Evolutionary conservation across 1,140 invertebrate species (phyloP).

Genomic region (Proales similis): DNA sequence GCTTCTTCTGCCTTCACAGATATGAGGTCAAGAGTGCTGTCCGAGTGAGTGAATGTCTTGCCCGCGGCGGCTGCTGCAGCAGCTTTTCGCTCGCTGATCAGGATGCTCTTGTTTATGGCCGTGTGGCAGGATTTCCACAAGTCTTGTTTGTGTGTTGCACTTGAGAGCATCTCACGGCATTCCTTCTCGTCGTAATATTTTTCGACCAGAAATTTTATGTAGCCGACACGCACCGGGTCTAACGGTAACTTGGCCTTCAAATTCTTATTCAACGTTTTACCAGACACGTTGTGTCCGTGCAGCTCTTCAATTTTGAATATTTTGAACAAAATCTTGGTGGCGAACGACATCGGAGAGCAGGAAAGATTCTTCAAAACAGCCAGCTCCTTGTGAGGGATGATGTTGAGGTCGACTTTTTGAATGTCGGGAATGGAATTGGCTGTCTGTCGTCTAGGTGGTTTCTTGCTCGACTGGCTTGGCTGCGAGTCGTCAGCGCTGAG

Average conservation of each 20-base stretch:
- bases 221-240: slow-evolving; percentile 25
- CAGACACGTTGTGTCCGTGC: slow-evolving; percentile 35
- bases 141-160: slow-evolving; percentile 32
- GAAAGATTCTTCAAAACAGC: slow-evolving; percentile 21
- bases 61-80: background rate
- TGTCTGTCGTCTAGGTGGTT: background rate
- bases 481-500: background rate
- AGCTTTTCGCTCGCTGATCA: slow-evolving; percentile 33
- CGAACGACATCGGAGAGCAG: slow-evolving; percentile 33
- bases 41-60: background rate
- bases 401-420: slow-evolving; percentile 30
- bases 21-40: background rate
- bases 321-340: slow-evolving; percentile 33
- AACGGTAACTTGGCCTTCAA: slow-evolving; percentile 22
- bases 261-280: slow-evolving; percentile 31
- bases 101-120: slow-evolving; percentile 35
- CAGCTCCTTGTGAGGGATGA: slow-evolving; percentile 12
- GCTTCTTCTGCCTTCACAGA: background rate
- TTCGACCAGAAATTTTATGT: slow-evolving; percentile 35
- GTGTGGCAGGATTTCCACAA: slow-evolving; percentile 37
- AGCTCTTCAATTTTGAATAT: slow-evolving; percentile 38
- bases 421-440: slow-evolving; percentile 31
- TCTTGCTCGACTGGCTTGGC: background rate
- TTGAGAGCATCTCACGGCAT: slow-evolving; percentile 25
- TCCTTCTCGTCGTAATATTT: slow-evolving; percentile 37